These are phyloP conservation scores for Balanococcus diminutus DNA, from an alignment of 2,888 invertebrate genomes.

Conservation along the genomic window DNA sequence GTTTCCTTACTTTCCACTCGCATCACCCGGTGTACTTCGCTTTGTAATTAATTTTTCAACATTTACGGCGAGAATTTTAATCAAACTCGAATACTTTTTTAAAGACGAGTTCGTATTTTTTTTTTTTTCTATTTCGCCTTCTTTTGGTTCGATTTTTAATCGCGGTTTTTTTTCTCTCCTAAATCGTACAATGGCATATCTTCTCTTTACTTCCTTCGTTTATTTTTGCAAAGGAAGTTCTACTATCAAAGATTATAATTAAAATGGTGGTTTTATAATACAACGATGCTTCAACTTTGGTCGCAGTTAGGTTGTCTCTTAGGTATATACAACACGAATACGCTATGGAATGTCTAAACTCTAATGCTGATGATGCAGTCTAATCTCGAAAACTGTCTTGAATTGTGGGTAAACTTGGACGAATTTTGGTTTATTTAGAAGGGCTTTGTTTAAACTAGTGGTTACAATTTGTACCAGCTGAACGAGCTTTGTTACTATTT, in stretches of 20 bases:
- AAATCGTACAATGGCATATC: neutral
- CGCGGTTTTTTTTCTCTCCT: neutral
- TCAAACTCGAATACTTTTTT: neutral
- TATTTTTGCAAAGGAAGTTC: neutral
- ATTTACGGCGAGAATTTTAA: conserved; percentile 8
- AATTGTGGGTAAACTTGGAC: neutral
- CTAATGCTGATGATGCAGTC: neutral
- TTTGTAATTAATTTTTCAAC: conserved; percentile 11
- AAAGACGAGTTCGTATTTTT: neutral
- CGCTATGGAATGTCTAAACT: neutral
- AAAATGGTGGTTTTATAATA: neutral
- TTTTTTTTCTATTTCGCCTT: neutral
- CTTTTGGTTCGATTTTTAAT: neutral
- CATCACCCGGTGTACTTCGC: neutral
- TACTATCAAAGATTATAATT: neutral
- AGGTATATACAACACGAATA: too few species aligned
- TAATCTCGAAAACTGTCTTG: neutral
- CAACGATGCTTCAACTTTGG: neutral
- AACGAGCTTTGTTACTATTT: neutral
- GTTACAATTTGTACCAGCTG: neutral
- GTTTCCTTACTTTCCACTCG: neutral
- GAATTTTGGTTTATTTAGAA: neutral
- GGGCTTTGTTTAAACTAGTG: neutral
- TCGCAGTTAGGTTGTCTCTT: neutral
- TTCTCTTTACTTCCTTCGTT: neutral